Conservation (phyloP, 2,888 invertebrate genomes). For the Ischnus inquisitorius region DNA sequence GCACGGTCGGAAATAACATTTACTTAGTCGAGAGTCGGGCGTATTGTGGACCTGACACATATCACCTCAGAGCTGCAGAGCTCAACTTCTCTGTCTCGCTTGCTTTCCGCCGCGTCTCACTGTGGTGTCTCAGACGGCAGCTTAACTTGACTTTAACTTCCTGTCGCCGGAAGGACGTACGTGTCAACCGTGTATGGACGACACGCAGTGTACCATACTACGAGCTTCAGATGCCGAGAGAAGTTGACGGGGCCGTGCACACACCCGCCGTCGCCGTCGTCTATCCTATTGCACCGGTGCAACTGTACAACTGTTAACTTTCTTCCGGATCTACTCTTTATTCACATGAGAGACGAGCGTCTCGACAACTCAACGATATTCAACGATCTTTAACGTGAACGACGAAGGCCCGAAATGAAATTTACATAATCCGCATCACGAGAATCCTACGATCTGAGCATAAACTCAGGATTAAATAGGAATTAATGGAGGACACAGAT, state of each 20-base stretch:
- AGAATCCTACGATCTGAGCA: background rate
- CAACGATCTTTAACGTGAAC: background rate
- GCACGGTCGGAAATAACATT: conserved; percentile 83
- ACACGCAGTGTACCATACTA: conserved; percentile 26
- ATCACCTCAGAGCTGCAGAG: conserved; percentile 80
- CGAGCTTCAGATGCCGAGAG: conserved; percentile 32
- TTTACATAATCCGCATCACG: background rate
- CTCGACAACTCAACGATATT: background rate
- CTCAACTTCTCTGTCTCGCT: conserved; percentile 76
- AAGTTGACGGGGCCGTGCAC: conserved; percentile 27
- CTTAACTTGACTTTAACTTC: conserved; percentile 78
- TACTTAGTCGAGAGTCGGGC: conserved; percentile 77
- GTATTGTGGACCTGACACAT: conserved; percentile 84
- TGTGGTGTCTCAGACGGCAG: conserved; percentile 57
- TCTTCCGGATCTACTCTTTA: conserved; percentile 21
- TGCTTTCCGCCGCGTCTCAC: conserved; percentile 71
- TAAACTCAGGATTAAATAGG: background rate
- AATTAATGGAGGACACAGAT: no score
- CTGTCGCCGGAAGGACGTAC: conserved; percentile 70
- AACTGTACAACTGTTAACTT: conserved; percentile 24
- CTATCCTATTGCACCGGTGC: background rate
- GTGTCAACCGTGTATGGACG: conserved; percentile 65
- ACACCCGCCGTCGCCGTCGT: conserved; percentile 3
- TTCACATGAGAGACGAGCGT: conserved; percentile 7
- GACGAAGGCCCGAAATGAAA: background rate